These are phyloP conservation scores for Diarsia rubi DNA, from an alignment of 2,888 invertebrate genomes.

Conservation along the genomic window DNA sequence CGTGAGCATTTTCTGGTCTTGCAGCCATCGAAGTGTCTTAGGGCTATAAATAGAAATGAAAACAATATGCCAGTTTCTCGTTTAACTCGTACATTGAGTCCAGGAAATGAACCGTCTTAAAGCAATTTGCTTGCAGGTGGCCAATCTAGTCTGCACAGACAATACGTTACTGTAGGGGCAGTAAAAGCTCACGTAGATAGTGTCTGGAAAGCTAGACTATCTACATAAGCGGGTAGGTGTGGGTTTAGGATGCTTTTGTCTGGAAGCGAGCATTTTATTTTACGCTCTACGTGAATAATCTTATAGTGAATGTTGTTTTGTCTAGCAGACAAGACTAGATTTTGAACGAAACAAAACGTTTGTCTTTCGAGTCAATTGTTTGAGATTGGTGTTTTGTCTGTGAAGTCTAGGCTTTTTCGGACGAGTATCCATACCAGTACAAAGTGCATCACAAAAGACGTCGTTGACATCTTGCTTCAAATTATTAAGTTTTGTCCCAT, in stretches of 20 bases:
- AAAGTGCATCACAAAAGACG: background rate
- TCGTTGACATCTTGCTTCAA: background rate
- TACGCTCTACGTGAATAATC: slow-evolving; percentile 25
- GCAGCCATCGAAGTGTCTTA: background rate
- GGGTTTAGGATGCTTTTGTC: slow-evolving; percentile 23
- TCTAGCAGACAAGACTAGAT: slow-evolving; percentile 19
- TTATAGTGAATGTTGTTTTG: slow-evolving; percentile 27
- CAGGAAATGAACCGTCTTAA: slow-evolving; percentile 37
- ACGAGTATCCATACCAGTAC: background rate
- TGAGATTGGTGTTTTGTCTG: background rate
- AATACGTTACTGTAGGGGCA: slow-evolving; percentile 41
- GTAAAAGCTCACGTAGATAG: slow-evolving; percentile 51
- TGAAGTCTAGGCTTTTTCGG: background rate
- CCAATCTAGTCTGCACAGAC: slow-evolving; percentile 41
- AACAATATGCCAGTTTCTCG: background rate
- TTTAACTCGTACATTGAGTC: slow-evolving; percentile 28
- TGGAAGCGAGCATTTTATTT: slow-evolving; percentile 44
- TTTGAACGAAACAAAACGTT: slow-evolving; percentile 13
- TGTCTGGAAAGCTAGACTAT: slow-evolving; percentile 57
- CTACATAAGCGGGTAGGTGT: slow-evolving; percentile 42
- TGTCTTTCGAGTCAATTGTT: background rate
- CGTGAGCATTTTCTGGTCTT: background rate
- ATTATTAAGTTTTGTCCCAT: background rate
- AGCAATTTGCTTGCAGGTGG: slow-evolving; percentile 48
- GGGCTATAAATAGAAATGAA: background rate